Evolutionary conservation across 2,888 invertebrate species (phyloP).

Genomic region (Gisinianus flammeolus): DNA sequence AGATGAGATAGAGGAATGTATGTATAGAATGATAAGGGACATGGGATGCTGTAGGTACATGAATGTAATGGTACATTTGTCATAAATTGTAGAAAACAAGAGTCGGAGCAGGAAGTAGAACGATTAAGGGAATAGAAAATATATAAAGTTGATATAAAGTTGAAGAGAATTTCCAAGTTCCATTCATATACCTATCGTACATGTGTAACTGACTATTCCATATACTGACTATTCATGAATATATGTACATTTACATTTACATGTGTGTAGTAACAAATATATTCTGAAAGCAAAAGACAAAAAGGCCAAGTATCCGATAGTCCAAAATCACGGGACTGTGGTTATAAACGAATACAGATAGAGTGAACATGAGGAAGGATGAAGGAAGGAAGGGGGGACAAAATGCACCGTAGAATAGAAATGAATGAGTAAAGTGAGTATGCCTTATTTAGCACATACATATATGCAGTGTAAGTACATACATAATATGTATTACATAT

Average conservation of each 20-base stretch:
- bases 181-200: background rate
- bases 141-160: background rate
- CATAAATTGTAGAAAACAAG: slow-evolving; percentile 27
- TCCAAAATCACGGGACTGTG: background rate
- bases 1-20: too few species aligned
- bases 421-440: slow-evolving; percentile 26
- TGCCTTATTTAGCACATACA: slow-evolving; percentile 8
- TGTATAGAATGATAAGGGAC: too few species aligned
- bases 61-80: too few species aligned
- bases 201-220: background rate
- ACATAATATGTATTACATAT: background rate
- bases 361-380: background rate
- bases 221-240: background rate
- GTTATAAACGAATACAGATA: background rate
- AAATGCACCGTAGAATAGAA: slow-evolving; percentile 10
- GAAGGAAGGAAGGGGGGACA: background rate
- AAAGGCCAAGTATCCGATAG: background rate
- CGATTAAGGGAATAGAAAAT: slow-evolving; percentile 11
- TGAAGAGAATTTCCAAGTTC: background rate
- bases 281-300: background rate
- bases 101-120: slow-evolving; percentile 33
- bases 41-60: too few species aligned
- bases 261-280: background rate
- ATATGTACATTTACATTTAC: background rate
- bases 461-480: background rate